phyloP scores from a whole-genome alignment of 2,113 vertebrate species.

The Ameiurus melas region DNA sequence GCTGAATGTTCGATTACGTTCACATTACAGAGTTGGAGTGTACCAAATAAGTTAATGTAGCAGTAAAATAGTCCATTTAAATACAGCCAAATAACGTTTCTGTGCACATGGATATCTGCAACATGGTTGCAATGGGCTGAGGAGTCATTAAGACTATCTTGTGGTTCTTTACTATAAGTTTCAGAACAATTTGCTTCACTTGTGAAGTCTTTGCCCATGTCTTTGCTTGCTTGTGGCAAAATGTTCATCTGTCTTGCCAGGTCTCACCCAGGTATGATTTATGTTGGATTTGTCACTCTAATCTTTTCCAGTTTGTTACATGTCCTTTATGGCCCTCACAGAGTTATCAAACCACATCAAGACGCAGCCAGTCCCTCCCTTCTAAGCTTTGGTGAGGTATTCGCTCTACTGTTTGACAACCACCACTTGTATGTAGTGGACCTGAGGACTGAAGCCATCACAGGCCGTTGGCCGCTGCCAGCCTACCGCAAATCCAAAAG shows the following conservation, averaged over 20 bases:
- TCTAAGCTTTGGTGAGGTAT: slow-evolving; percentile 93
- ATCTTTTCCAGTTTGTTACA: background rate
- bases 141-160: background rate
- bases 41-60: background rate
- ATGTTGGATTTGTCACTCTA: background rate
- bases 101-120: background rate
- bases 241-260: background rate
- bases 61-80: background rate
- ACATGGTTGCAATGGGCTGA: background rate
- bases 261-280: background rate
- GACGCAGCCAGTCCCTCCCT: slow-evolving; percentile 89
- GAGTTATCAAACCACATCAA: slow-evolving; percentile 89
- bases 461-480: slow-evolving; percentile 94
- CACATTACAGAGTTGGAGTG: background rate
- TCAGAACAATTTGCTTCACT: background rate
- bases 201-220: background rate
- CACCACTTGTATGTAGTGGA: slow-evolving; percentile 96
- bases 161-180: background rate
- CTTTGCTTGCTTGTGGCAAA: background rate
- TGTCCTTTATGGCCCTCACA: slow-evolving; percentile 62
- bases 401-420: slow-evolving; percentile 95
- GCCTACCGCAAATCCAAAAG: slow-evolving; percentile 97
- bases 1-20: background rate
- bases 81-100: background rate
- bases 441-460: slow-evolving; percentile 90